Evolutionary conservation across 2,113 vertebrate species (phyloP).

Genomic region (Pollimyrus isidori): DNA sequence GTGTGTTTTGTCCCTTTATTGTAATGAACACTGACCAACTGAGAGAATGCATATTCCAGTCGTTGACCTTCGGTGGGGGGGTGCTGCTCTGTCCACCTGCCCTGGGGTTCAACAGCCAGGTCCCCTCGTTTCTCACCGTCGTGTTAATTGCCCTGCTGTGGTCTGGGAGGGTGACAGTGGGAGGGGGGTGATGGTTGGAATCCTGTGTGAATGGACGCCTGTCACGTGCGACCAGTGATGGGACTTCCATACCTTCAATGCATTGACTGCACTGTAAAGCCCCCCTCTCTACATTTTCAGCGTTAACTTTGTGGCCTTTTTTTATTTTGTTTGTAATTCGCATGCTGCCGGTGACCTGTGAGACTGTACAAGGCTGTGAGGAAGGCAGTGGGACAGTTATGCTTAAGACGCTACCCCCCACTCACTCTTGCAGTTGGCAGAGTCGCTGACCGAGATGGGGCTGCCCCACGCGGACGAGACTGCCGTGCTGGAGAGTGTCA

Average conservation of each 20-base stretch:
- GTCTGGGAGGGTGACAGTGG: neutral
- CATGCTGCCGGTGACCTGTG: neutral
- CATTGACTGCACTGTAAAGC: neutral
- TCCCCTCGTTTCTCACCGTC: neutral
- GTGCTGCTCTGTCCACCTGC: neutral
- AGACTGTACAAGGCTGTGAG: neutral
- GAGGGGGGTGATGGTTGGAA: neutral
- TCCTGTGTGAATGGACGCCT: neutral
- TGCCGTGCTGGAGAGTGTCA: conserved; percentile 50
- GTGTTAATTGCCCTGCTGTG: neutral
- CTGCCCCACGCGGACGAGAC: conserved; percentile 63
- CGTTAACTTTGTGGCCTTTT: neutral
- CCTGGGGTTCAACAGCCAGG: neutral
- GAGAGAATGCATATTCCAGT: neutral
- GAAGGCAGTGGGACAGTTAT: neutral
- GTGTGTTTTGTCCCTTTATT: neutral
- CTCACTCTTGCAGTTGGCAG: conserved; percentile 67
- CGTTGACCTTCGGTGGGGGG: neutral
- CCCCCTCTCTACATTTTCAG: neutral
- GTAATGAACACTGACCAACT: neutral
- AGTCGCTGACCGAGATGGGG: conserved; percentile 70
- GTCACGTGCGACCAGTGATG: neutral
- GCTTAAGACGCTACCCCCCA: neutral
- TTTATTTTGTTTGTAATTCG: neutral
- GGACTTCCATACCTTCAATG: neutral